phyloP scores from a whole-genome alignment of 2,888 invertebrate species.

The Morpho achilles region DNA sequence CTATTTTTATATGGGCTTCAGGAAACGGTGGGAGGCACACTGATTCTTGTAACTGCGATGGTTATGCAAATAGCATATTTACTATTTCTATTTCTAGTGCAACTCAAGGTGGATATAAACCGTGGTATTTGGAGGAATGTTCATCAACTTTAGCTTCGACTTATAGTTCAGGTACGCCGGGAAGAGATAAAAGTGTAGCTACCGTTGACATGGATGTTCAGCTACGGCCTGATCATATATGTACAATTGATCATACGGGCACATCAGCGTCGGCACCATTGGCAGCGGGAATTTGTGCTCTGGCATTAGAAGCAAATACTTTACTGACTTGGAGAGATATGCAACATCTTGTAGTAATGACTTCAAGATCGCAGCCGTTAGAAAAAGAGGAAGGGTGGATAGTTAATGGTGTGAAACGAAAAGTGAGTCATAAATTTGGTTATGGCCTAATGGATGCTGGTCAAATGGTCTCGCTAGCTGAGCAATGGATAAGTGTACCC shows the following conservation, averaged over 20 bases:
- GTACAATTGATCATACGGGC: constrained; percentile 94
- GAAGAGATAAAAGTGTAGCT: constrained; percentile 93
- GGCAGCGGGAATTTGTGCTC: constrained; percentile 95
- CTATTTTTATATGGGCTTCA: constrained; percentile 98
- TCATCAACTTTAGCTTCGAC: constrained; percentile 99
- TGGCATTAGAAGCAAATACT: constrained; percentile 96
- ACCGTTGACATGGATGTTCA: constrained; percentile 95
- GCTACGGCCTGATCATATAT: constrained; percentile 91
- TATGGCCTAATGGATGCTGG: constrained; percentile 99
- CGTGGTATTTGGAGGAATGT: constrained; percentile 99
- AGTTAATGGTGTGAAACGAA: constrained; percentile 94
- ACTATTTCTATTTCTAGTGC: constrained; percentile 98
- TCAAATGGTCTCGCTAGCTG: constrained; percentile 93
- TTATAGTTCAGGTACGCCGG: constrained; percentile 97
- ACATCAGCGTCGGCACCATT: constrained; percentile 96
- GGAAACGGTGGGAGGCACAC: constrained; percentile 96
- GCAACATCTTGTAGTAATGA: constrained; percentile 96
- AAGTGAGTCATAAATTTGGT: constrained; percentile 98
- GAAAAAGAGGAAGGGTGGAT: constrained; percentile 96
- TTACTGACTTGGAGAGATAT: constrained; percentile 97
- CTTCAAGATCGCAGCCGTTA: constrained; percentile 92
- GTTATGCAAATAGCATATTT: constrained; percentile 99
- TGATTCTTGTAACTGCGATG: constrained; percentile 99
- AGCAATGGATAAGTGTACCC: constrained; percentile 95
- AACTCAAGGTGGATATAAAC: constrained; percentile 95